phyloP scores from a whole-genome alignment of 2,113 vertebrate genomes.

The Phrynosoma blainvillii region DNA sequence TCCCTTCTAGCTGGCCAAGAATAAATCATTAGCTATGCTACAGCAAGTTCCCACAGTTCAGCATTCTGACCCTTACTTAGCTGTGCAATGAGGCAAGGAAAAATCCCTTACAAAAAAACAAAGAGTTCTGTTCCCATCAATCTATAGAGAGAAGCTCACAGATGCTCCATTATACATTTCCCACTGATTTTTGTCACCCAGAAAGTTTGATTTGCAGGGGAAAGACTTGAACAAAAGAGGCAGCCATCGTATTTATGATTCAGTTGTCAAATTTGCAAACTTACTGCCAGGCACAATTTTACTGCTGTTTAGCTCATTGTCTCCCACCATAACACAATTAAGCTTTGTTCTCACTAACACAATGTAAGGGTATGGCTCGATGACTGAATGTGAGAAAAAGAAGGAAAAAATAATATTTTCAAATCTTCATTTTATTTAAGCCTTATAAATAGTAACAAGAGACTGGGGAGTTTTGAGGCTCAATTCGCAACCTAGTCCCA shows the following conservation, averaged over 20 bases:
- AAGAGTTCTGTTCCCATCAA: constrained; percentile 59
- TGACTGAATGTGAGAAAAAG: not conserved
- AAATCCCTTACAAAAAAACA: constrained; percentile 56
- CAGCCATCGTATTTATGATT: constrained; percentile 54
- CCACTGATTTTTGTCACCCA: constrained; percentile 58
- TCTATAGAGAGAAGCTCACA: constrained; percentile 52
- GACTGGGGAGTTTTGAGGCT: constrained; percentile 60
- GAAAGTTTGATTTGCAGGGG: constrained; percentile 50
- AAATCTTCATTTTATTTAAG: constrained; percentile 74
- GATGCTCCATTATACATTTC: constrained; percentile 67
- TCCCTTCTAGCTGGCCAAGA: constrained; percentile 43
- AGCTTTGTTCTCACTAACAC: constrained; percentile 23
- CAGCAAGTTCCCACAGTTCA: constrained; percentile 53
- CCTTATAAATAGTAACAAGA: constrained; percentile 72
- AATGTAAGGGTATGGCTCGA: not conserved
- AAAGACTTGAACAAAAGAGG: constrained; percentile 52
- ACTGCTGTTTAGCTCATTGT: constrained; percentile 32
- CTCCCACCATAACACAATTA: not conserved
- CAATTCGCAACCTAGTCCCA: constrained; percentile 48
- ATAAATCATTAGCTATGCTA: constrained; percentile 61
- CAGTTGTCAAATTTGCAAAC: constrained; percentile 44
- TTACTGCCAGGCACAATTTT: constrained; percentile 39
- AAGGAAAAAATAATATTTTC: constrained; percentile 30
- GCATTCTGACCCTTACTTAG: constrained; percentile 52
- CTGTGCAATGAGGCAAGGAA: constrained; percentile 56